Conservation (phyloP, 2,888 invertebrate genomes). For the Laspeyria flexula region DNA sequence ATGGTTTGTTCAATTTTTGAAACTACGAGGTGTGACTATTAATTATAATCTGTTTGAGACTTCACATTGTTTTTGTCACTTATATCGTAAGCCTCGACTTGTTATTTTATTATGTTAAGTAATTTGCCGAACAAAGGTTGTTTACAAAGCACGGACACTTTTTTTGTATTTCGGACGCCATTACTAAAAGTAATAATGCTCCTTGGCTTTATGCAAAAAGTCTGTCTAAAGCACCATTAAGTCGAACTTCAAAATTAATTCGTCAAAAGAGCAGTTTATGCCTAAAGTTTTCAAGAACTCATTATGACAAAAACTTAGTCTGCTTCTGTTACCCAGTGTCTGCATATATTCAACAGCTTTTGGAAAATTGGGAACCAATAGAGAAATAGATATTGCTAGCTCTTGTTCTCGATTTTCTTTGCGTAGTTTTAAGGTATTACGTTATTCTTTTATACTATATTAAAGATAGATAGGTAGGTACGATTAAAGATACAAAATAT, state of each 20-base stretch:
- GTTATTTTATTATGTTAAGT: too few species aligned
- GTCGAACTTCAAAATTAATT: slow-evolving; percentile 52
- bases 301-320: slow-evolving; percentile 44
- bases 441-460: too few species aligned
- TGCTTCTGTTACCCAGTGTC: slow-evolving; percentile 14
- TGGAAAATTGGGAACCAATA: neutral
- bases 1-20: slow-evolving; percentile 41
- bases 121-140: slow-evolving; percentile 17
- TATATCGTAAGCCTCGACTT: too few species aligned
- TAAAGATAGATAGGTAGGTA: too few species aligned
- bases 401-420: neutral
- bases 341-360: slow-evolving; percentile 25
- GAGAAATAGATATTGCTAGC: neutral
- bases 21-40: too few species aligned
- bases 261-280: slow-evolving; percentile 50
- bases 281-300: slow-evolving; percentile 43
- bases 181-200: slow-evolving; percentile 45
- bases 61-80: slow-evolving; percentile 17
- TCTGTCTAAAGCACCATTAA: slow-evolving; percentile 41
- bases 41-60: slow-evolving; percentile 28
- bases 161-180: slow-evolving; percentile 29
- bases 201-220: slow-evolving; percentile 37
- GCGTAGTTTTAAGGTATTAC: too few species aligned
- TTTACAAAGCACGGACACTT: slow-evolving; percentile 23
- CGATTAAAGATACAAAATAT: too few species aligned